Percentiles rank a stretch among this genome's conserved stretches.
These are phyloP conservation scores for Nothobranchius furzeri DNA, from an alignment of 2,113 vertebrate species.

Conservation along the genomic window DNA sequence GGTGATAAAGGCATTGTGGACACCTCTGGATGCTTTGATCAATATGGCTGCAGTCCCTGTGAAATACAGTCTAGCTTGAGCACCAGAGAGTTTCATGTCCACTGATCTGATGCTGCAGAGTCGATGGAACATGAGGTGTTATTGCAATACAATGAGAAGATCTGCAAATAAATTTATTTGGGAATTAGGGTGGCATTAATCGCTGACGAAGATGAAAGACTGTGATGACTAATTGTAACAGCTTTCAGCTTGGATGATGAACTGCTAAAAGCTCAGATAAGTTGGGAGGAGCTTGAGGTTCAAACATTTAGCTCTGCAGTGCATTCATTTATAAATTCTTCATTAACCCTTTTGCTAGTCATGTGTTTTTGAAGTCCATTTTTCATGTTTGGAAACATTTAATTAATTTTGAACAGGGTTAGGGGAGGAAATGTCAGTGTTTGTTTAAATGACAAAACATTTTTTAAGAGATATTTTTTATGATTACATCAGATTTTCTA, in stretches of 20 bases:
- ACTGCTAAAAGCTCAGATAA: conserved; percentile 32
- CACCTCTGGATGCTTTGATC: conserved; percentile 72
- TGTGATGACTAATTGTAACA: conserved; percentile 39
- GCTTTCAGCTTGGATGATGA: conserved; percentile 39
- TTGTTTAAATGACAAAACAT: too few relatives aligned
- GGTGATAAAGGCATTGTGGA: conserved; percentile 56
- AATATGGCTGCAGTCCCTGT: conserved; percentile 60
- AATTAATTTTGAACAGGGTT: too few relatives aligned
- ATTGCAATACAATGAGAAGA: conserved; percentile 29
- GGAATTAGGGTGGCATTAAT: conserved; percentile 64
- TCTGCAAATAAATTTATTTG: conserved; percentile 42
- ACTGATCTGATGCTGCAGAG: conserved; percentile 54
- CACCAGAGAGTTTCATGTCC: conserved; percentile 54
- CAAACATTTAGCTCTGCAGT: neutral
- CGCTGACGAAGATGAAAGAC: conserved; percentile 49
- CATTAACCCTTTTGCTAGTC: too few relatives aligned
- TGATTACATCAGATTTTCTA: too few relatives aligned
- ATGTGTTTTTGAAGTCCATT: too few relatives aligned
- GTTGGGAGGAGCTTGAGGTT: conserved; percentile 20
- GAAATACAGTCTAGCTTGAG: conserved; percentile 61
- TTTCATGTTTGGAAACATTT: too few relatives aligned
- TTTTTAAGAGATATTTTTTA: too few relatives aligned
- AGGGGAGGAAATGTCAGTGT: too few relatives aligned
- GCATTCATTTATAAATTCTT: too few relatives aligned
- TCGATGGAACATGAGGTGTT: conserved; percentile 27